Evolutionary conservation across 2,113 vertebrate genomes (phyloP).

Genomic region (Cottus gobio): DNA sequence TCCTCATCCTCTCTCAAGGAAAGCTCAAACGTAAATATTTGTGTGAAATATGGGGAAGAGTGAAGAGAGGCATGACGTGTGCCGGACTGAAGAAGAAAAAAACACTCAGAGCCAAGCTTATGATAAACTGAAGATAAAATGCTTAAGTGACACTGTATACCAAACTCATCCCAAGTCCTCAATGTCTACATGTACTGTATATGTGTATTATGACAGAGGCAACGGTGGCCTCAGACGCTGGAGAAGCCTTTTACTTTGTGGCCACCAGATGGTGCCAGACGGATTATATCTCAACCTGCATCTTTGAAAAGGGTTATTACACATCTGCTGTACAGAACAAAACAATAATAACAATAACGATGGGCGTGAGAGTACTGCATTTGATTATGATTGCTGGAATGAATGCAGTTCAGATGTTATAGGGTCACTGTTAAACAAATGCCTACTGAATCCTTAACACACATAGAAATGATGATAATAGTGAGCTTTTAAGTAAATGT

Average conservation of each 20-base stretch:
- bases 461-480: not conserved
- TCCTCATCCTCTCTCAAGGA: not conserved
- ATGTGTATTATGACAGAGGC: slow-evolving; percentile 2
- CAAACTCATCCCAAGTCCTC: slow-evolving; percentile 28
- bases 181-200: not conserved
- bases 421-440: not conserved
- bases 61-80: slow-evolving; percentile 11
- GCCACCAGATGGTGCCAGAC: slow-evolving; percentile 75
- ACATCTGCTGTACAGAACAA: not conserved
- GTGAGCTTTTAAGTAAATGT: not conserved
- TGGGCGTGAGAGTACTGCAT: not conserved
- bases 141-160: slow-evolving; percentile 31
- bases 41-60: slow-evolving; percentile 21
- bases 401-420: not conserved
- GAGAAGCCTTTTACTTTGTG: not conserved
- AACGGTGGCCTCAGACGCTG: not conserved
- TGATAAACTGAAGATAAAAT: slow-evolving; percentile 37
- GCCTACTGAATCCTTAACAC: not conserved
- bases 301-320: slow-evolving; percentile 31
- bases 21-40: slow-evolving; percentile 46
- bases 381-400: not conserved
- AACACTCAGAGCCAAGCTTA: slow-evolving; percentile 17
- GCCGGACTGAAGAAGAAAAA: not conserved
- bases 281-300: not conserved
- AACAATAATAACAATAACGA: not conserved